Conservation (phyloP, 2,888 invertebrate genomes). For the Acanthopleura granulata region DNA sequence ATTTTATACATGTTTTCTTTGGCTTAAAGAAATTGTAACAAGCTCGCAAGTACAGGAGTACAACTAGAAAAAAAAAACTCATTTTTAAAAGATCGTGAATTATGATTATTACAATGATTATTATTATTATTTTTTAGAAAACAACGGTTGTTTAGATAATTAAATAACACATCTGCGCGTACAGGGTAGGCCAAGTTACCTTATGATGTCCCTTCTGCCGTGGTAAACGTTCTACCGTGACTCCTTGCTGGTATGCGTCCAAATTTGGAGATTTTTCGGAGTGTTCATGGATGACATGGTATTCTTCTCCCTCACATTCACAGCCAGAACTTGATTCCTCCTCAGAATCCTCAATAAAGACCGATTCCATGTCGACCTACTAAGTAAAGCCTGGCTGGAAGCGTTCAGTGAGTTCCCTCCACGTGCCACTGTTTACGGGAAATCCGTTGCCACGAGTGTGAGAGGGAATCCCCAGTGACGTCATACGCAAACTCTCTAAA, state of each 20-base stretch:
- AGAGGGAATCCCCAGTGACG: constrained; percentile 12
- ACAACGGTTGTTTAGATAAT: too few species aligned
- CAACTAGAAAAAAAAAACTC: too few species aligned
- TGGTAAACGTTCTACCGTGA: background rate
- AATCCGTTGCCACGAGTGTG: constrained; percentile 10
- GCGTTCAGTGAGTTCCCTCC: background rate
- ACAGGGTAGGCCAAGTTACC: background rate
- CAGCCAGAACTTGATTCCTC: background rate
- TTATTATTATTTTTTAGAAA: too few species aligned
- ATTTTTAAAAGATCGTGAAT: too few species aligned
- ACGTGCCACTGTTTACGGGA: constrained; percentile 1
- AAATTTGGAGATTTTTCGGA: too few species aligned
- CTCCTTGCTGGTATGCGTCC: background rate
- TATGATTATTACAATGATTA: too few species aligned
- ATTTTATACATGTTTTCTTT: too few species aligned
- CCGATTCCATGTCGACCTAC: background rate
- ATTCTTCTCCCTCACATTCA: too few species aligned
- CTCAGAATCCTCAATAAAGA: background rate
- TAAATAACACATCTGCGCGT: too few species aligned
- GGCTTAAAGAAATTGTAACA: too few species aligned
- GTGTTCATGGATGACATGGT: too few species aligned
- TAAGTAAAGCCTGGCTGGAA: background rate
- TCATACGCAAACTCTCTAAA: background rate
- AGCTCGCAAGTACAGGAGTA: too few species aligned
- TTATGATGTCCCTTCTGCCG: background rate